Percentiles rank a stretch among this genome's conserved stretches.
Conservation (phyloP, 2,113 vertebrate species). For the Leiothrix lutea region DNA sequence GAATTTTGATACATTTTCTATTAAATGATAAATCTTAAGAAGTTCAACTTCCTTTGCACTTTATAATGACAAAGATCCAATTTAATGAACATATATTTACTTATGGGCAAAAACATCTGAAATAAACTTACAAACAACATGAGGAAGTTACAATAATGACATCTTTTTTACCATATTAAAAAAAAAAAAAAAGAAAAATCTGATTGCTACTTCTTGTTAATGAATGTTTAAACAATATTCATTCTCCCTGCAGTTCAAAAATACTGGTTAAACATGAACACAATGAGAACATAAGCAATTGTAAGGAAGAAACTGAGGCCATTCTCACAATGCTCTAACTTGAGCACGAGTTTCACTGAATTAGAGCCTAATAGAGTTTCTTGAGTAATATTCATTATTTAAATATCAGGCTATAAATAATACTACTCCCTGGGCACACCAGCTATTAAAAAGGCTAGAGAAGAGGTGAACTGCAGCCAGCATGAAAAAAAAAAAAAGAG, state of each 20-base stretch:
- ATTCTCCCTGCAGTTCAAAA: not conserved
- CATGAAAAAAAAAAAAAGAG: not conserved
- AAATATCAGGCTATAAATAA: not conserved
- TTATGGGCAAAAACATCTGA: not conserved
- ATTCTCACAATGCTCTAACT: not conserved
- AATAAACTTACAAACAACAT: not conserved
- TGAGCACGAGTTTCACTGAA: not conserved
- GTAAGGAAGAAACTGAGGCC: not conserved
- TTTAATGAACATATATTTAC: not conserved
- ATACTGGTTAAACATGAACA: not conserved
- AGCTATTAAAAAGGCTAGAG: not conserved
- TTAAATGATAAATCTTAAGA: not conserved
- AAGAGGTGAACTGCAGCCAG: not conserved
- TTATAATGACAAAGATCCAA: not conserved
- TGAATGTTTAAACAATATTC: not conserved
- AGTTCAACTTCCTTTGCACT: not conserved
- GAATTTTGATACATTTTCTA: not conserved
- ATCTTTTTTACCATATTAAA: not conserved
- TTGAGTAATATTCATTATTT: not conserved
- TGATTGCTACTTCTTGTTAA: not conserved
- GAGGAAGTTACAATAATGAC: not conserved
- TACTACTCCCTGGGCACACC: not conserved
- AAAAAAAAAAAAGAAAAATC: accelerated
- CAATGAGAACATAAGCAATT: not conserved
- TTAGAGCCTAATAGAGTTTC: not conserved